A percentile compares a stretch with the other conserved stretches of the same genome.
Evolutionary conservation across 2,113 vertebrate genomes (phyloP).

Genomic region (Callochromis pleurospilus): DNA sequence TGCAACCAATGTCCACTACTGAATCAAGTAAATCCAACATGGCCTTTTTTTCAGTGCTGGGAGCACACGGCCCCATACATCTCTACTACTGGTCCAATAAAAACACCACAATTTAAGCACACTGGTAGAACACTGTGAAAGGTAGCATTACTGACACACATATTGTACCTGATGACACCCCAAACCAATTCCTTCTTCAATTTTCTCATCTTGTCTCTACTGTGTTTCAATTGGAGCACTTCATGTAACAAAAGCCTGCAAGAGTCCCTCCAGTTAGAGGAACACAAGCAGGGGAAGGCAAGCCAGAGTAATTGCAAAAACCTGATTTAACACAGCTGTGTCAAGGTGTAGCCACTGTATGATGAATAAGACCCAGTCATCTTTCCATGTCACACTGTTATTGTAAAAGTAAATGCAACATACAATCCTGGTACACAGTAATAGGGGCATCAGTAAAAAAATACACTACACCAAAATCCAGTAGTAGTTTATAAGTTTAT

Average conservation of each 20-base stretch:
- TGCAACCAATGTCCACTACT: no score
- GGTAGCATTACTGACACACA: conserved; percentile 12
- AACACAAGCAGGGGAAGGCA: background rate
- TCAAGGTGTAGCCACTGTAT: background rate
- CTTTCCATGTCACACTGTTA: background rate
- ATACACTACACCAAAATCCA: background rate
- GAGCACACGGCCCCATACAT: background rate
- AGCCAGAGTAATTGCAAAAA: conserved; percentile 41
- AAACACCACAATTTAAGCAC: conserved; percentile 26
- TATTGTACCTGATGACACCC: conserved; percentile 3
- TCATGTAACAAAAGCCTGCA: conserved; percentile 30
- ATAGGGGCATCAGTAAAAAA: conserved; percentile 1
- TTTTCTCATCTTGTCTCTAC: conserved; percentile 51
- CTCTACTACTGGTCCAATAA: background rate
- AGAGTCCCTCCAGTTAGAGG: conserved; percentile 17
- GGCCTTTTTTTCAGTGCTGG: no score
- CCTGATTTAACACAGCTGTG: conserved; percentile 30
- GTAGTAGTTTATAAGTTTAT: background rate
- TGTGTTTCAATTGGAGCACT: conserved; percentile 32
- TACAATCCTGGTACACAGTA: background rate
- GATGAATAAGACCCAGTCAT: conserved; percentile 23
- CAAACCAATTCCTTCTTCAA: conserved; percentile 53
- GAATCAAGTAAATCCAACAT: no score
- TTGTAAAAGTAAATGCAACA: background rate
- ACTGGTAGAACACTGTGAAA: background rate